Evolutionary conservation across 1,140 invertebrate genomes (phyloP).

Genomic region (Trichonephila clavata): DNA sequence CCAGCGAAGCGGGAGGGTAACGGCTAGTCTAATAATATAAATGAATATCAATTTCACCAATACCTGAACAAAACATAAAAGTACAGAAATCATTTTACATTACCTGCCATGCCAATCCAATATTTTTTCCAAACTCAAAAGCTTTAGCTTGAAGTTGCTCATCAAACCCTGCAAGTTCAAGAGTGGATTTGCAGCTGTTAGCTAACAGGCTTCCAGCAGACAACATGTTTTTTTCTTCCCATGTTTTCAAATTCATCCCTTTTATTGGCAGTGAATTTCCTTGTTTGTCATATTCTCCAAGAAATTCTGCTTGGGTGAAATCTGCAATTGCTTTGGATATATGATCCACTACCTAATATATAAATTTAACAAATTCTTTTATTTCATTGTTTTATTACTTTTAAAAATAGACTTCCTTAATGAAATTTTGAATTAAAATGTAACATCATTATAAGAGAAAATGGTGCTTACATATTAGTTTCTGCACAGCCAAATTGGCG

Average conservation of each 20-base stretch:
- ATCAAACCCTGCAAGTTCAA: slow-evolving; percentile 90
- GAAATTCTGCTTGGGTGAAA: slow-evolving; percentile 93
- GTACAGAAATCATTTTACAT: background rate
- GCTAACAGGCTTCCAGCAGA: slow-evolving; percentile 91
- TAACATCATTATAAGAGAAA: too few relatives aligned
- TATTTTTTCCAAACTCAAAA: slow-evolving; percentile 94
- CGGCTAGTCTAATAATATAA: too few relatives aligned
- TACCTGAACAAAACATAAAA: too few relatives aligned
- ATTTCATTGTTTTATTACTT: too few relatives aligned
- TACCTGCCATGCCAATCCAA: slow-evolving; percentile 95
- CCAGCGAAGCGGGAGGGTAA: too few relatives aligned
- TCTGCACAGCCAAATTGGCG: too few relatives aligned
- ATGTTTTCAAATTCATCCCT: slow-evolving; percentile 86
- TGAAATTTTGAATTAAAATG: too few relatives aligned
- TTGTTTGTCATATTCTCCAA: slow-evolving; percentile 90
- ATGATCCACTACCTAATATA: slow-evolving; percentile 89
- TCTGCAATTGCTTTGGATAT: slow-evolving; percentile 94
- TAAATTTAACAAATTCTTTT: background rate
- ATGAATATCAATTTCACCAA: too few relatives aligned
- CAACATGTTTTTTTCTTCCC: slow-evolving; percentile 91
- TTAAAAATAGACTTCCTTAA: too few relatives aligned
- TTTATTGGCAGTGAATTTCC: slow-evolving; percentile 90
- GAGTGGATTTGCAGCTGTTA: slow-evolving; percentile 92
- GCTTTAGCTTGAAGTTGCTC: slow-evolving; percentile 85
- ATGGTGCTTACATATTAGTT: too few relatives aligned